phyloP scores from a whole-genome alignment of 2,888 invertebrate species.

The Ormyrus pomaceus region DNA sequence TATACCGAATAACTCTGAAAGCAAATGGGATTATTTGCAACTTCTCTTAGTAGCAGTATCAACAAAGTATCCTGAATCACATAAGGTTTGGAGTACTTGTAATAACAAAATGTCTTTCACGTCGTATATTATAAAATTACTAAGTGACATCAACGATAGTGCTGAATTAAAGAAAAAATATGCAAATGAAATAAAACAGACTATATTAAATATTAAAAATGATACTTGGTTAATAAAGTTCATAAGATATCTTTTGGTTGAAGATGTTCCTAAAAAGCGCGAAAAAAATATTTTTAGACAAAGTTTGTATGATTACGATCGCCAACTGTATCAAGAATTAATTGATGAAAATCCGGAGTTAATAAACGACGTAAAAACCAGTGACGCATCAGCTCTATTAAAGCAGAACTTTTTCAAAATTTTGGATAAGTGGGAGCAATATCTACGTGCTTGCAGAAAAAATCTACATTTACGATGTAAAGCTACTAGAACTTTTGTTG shows the following conservation, averaged over 20 bases:
- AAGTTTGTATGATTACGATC: conserved; percentile 6
- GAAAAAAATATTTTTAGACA: neutral
- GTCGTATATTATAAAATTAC: conserved; percentile 1
- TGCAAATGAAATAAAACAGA: neutral
- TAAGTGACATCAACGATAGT: conserved; percentile 15
- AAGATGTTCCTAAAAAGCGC: neutral
- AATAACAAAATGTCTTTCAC: neutral
- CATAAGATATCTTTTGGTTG: no score
- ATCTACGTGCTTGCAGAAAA: conserved; percentile 12
- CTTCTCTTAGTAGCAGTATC: conserved; percentile 26
- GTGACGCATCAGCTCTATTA: conserved; percentile 9
- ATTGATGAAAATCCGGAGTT: conserved; percentile 22
- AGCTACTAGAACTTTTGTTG: conserved; percentile 59
- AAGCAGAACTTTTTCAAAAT: conserved; percentile 31
- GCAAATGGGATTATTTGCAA: conserved; percentile 28
- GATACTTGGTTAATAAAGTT: conserved; percentile 42
- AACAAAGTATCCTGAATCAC: conserved; percentile 23
- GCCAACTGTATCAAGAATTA: conserved; percentile 29
- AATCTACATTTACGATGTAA: neutral
- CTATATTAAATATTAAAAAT: neutral
- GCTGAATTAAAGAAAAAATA: conserved; percentile 9
- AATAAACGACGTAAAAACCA: conserved; percentile 19
- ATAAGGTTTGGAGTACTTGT: conserved; percentile 13
- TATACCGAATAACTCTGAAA: conserved; percentile 59
- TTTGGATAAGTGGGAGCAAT: conserved; percentile 44